These are phyloP conservation scores for Coregonus suidteri DNA, from an alignment of 2,797 vertebrate genomes.

Conservation along the genomic window DNA sequence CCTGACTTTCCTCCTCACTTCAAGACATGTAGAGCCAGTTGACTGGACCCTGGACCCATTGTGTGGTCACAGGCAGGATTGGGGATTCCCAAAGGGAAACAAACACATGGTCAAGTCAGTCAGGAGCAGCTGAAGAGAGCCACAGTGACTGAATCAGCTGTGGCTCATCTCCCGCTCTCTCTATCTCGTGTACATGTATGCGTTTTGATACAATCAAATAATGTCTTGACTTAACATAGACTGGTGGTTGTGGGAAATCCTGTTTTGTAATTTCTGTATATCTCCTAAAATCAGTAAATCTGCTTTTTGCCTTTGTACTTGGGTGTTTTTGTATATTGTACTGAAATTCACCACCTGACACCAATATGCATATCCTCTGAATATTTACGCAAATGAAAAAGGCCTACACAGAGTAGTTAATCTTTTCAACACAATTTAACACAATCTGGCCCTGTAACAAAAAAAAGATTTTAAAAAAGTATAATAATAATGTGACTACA, in stretches of 20 bases:
- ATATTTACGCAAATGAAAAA: neutral
- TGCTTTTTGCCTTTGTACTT: slow-evolving; percentile 50
- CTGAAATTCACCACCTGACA: neutral
- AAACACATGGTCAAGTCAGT: slow-evolving; percentile 8
- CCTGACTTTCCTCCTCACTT: neutral
- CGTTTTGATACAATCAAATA: slow-evolving; percentile 54
- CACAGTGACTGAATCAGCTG: neutral
- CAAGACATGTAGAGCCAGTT: neutral
- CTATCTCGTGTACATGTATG: slow-evolving; percentile 44
- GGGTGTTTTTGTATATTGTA: slow-evolving; percentile 12
- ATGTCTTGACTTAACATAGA: slow-evolving; percentile 35
- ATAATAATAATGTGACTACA: too few species aligned
- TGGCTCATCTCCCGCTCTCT: neutral
- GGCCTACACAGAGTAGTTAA: neutral
- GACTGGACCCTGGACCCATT: slow-evolving; percentile 4
- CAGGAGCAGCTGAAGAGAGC: slow-evolving; percentile 6
- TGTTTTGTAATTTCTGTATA: slow-evolving; percentile 53
- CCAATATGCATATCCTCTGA: neutral
- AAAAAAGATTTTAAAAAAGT: too few species aligned
- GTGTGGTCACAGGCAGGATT: neutral
- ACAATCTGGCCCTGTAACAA: neutral
- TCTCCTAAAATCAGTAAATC: slow-evolving; percentile 56
- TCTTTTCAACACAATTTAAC: neutral
- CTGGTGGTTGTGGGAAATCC: slow-evolving; percentile 30
- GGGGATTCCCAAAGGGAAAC: slow-evolving; percentile 10